phyloP scores from a whole-genome alignment of 2,113 vertebrate genomes.

The Malaclemys terrapin region DNA sequence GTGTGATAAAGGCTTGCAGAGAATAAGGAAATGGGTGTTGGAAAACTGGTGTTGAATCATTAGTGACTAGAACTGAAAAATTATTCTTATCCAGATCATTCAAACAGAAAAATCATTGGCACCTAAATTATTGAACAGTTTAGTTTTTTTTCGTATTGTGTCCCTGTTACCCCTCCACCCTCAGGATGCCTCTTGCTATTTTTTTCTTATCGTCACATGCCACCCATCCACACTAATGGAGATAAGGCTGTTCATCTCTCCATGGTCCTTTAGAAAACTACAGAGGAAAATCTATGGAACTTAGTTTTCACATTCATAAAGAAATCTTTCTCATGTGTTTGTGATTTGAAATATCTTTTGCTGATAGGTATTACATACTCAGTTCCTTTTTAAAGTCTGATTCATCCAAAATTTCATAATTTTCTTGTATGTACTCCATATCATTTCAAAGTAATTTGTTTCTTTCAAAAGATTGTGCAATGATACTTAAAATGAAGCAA shows the following conservation, averaged over 20 bases:
- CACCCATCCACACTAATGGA: too few species aligned
- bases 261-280: not conserved
- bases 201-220: not conserved
- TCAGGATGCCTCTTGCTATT: not conserved
- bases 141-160: not conserved
- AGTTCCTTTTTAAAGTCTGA: not conserved
- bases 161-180: too few species aligned
- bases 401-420: not conserved
- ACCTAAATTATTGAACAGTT: not conserved
- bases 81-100: not conserved
- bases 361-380: not conserved
- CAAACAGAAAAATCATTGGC: not conserved
- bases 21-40: not conserved
- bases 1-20: not conserved
- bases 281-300: not conserved
- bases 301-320: too few species aligned
- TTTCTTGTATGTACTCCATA: not conserved
- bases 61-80: not conserved
- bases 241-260: not conserved
- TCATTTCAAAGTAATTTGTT: not conserved
- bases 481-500: not conserved
- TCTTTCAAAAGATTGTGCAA: not conserved
- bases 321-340: not conserved
- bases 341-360: not conserved
- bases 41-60: not conserved